Evolutionary conservation across 2,888 invertebrate genomes (phyloP), one percentile per base, ranked within the genome.

Genomic region (Macrostomum cliftonense): DNA sequence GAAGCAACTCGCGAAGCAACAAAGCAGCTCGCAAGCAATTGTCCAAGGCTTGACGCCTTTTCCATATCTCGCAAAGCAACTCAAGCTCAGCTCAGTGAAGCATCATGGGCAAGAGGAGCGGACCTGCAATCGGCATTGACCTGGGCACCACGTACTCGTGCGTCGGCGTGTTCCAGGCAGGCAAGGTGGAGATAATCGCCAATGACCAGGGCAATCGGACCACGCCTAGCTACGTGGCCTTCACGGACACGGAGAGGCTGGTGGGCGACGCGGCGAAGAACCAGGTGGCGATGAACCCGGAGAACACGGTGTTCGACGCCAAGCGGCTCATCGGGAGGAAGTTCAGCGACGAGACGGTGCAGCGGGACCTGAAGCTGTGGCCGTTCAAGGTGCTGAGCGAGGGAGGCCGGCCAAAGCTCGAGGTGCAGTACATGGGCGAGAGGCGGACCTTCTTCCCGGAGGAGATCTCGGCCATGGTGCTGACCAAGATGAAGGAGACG

Each of bases 401-500:
- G 5, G 20, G 20, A 5, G 40, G 20, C 4, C 40, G 40, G 17
- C 40, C 40, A 9, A 40, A 16, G 40, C 2, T 40, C 9, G 17
- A 17, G 19, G 40, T 61, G 4, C 49, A 53, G 5, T 57, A 58
- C 12, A 55, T 56, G 11, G 52, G 51, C 2, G 56, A 55, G 13
- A 55, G 54, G 46, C 93, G 88, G 67, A 76, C 82, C 37, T 97
- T 97, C 70, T 83, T 93, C 0, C 91, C 97, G 12, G 95, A 97
- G 72, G 95, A 97, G 76, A 85, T 97, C 60, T 93, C 91, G 17
- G 93, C 95, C 54, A 97, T 97, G 95, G 28, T 28, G 28, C 28
- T 28, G 28, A 28, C 28, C 28, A 28, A 28, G 28, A 93, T 95
- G 91, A 93, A 87, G 76, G 89, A 91, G 74, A 88, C 86, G 7